These are phyloP conservation scores for Psettodes erumei DNA, from an alignment of 2,113 vertebrate genomes.

Conservation along the genomic window DNA sequence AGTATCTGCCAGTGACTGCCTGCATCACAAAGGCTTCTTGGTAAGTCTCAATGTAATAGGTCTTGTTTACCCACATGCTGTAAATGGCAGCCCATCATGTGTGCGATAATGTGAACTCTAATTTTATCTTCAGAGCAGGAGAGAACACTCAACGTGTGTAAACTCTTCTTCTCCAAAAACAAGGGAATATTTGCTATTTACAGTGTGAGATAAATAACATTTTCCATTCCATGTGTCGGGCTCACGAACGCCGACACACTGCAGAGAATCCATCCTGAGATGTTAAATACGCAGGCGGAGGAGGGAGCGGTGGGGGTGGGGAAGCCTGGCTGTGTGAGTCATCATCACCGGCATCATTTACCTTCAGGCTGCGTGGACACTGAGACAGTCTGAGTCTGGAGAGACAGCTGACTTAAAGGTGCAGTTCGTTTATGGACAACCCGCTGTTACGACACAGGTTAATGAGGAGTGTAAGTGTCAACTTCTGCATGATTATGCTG, in stretches of 20 bases:
- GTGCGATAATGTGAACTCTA: neutral
- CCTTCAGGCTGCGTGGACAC: slow-evolving; percentile 32
- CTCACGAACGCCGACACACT: too few species aligned
- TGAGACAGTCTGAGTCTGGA: slow-evolving; percentile 27
- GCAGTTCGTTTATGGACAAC: too few species aligned
- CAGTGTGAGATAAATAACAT: slow-evolving; percentile 45
- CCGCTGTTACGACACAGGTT: too few species aligned
- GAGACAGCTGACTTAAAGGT: neutral
- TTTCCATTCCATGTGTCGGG: slow-evolving; percentile 29
- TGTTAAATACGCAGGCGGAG: neutral
- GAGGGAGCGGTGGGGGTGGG: neutral
- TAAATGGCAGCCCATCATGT: neutral
- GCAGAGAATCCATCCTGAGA: slow-evolving; percentile 40
- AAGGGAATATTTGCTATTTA: slow-evolving; percentile 44
- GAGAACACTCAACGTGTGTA: neutral
- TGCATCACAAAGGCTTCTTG: neutral
- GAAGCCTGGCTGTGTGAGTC: slow-evolving; percentile 46
- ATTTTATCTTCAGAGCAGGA: slow-evolving; percentile 3
- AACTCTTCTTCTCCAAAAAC: slow-evolving; percentile 15
- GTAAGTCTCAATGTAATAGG: neutral
- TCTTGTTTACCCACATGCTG: slow-evolving; percentile 3
- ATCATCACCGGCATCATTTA: slow-evolving; percentile 60
- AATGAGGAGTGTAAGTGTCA: too few species aligned
- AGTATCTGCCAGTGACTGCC: neutral
- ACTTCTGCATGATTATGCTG: too few species aligned